Evolutionary conservation across 2,113 vertebrate species (phyloP).

Genomic region (Diglossa brunneiventris): DNA sequence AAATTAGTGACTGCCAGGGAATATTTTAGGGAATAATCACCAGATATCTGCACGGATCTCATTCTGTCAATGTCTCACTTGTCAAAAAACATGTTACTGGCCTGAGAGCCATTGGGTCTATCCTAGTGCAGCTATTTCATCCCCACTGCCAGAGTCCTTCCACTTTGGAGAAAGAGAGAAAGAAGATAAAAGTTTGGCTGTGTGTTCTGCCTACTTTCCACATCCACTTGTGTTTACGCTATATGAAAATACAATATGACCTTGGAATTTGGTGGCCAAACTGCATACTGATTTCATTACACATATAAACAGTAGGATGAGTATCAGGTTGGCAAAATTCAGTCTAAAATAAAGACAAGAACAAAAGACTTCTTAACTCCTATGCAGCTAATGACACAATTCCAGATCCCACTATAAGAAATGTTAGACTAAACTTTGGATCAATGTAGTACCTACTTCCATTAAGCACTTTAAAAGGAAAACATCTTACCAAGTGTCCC

Average conservation of each 20-base stretch:
- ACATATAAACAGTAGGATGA: not conserved
- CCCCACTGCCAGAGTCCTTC: not conserved
- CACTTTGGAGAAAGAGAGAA: not conserved
- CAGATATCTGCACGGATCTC: not conserved
- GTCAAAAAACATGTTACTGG: not conserved
- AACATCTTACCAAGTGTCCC: conserved; percentile 75
- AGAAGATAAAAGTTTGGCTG: not conserved
- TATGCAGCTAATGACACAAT: conserved; percentile 40
- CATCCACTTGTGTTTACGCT: not conserved
- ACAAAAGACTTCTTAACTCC: conserved; percentile 32
- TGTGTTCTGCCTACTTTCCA: not conserved
- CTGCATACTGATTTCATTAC: not conserved
- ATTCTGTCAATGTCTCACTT: not conserved
- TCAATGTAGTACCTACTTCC: conserved; percentile 71
- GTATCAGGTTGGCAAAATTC: not conserved
- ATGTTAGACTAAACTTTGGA: conserved; percentile 66
- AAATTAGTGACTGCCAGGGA: conserved; percentile 6
- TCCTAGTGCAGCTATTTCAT: not conserved
- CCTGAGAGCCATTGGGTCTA: not conserved
- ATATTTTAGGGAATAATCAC: conserved; percentile 6
- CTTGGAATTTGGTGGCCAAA: not conserved
- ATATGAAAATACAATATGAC: not conserved
- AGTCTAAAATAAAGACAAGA: conserved; percentile 22
- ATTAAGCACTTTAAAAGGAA: conserved; percentile 77
- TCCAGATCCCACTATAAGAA: conserved; percentile 52